Evolutionary conservation across 1,140 invertebrate genomes (phyloP).

Genomic region (Drosophila pachea): DNA sequence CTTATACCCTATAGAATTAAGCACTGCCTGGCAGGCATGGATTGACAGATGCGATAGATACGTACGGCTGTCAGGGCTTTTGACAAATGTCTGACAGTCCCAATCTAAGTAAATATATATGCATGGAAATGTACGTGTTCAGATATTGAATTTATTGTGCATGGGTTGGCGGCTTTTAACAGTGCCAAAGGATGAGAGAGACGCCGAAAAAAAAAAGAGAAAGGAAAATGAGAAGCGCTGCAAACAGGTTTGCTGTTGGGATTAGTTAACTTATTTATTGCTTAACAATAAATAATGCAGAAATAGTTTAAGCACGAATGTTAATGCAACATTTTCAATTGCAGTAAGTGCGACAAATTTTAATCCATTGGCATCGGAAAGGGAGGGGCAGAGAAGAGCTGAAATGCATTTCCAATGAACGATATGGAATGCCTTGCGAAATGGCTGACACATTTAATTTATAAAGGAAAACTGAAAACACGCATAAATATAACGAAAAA

Average conservation of each 20-base stretch:
- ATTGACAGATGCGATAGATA: slow-evolving; percentile 29
- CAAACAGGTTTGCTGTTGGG: not conserved
- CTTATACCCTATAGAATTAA: slow-evolving; percentile 24
- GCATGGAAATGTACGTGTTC: not conserved
- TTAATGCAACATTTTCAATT: not conserved
- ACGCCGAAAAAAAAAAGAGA: too few species aligned
- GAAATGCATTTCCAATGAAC: slow-evolving; percentile 24
- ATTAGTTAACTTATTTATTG: slow-evolving; percentile 1
- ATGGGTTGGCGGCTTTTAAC: not conserved
- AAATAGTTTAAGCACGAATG: not conserved
- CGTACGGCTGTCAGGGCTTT: slow-evolving; percentile 12
- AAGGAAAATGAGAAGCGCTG: too few species aligned
- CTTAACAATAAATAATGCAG: slow-evolving; percentile 7
- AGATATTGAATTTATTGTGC: slow-evolving; percentile 22
- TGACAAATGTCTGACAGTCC: slow-evolving; percentile 37
- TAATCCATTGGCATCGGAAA: slow-evolving; percentile 2
- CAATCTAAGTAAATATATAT: slow-evolving; percentile 13
- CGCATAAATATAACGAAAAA: slow-evolving; percentile 70
- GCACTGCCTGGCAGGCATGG: not conserved
- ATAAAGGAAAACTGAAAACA: slow-evolving; percentile 58
- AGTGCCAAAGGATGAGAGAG: too few species aligned
- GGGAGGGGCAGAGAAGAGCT: not conserved
- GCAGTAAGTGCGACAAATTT: slow-evolving; percentile 7
- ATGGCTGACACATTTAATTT: slow-evolving; percentile 47
- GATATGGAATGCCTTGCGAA: slow-evolving; percentile 29